Evolutionary conservation across 2,888 invertebrate species (phyloP).

Genomic region (Scrobipalpa atriplicella): DNA sequence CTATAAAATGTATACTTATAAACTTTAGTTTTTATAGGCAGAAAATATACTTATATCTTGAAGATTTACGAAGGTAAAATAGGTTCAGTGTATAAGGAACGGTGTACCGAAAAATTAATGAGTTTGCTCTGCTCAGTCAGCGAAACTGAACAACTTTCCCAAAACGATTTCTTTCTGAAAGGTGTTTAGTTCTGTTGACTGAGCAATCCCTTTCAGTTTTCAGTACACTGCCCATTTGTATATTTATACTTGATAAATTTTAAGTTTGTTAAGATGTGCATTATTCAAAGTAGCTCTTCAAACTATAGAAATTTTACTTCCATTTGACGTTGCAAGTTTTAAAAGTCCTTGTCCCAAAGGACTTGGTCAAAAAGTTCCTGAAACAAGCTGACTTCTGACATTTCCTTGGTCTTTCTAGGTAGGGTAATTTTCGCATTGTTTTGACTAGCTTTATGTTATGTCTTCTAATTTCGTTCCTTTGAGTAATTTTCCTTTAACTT

Average conservation of each 20-base stretch:
- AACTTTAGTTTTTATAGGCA: background rate
- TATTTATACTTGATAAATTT: no score
- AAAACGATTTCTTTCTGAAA: no score
- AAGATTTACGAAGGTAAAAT: no score
- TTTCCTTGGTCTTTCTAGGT: background rate
- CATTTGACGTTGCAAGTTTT: background rate
- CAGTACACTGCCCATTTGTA: no score
- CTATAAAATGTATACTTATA: background rate
- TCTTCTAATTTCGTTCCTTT: background rate
- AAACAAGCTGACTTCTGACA: constrained; percentile 6
- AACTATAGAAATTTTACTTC: background rate
- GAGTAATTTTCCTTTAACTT: background rate
- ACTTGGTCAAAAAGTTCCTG: background rate
- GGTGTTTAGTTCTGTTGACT: no score
- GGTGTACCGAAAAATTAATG: no score
- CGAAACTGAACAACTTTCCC: no score
- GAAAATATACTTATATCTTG: no score
- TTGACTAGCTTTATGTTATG: background rate
- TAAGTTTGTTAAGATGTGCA: background rate
- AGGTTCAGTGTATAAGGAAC: no score
- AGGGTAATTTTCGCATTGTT: background rate
- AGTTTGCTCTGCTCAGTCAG: no score
- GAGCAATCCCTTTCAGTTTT: no score
- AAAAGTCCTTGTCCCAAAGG: background rate
- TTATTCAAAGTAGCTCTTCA: constrained; percentile 3